phyloP scores from a whole-genome alignment of 1,140 invertebrate genomes.

The Mamestra configurata region DNA sequence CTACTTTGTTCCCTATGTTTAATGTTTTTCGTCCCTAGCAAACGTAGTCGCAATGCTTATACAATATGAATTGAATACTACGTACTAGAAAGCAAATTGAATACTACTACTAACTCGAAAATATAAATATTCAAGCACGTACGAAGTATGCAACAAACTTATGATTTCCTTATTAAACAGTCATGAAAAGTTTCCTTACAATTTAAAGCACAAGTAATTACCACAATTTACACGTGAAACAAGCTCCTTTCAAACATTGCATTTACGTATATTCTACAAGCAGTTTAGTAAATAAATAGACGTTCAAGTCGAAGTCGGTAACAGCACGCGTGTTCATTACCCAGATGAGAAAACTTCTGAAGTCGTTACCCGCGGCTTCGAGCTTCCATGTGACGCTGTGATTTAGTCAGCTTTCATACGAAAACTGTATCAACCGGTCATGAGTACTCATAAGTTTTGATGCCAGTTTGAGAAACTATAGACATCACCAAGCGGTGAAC shows the following conservation, averaged over 20 bases:
- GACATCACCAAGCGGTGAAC: constrained; percentile 9
- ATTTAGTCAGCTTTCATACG: constrained; percentile 22
- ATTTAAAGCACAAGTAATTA: no score
- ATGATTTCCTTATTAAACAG: no score
- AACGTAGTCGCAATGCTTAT: no score
- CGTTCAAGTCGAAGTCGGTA: background rate
- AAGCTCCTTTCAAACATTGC: background rate
- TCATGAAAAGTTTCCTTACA: no score
- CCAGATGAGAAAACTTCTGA: constrained; percentile 41
- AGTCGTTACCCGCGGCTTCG: constrained; percentile 35
- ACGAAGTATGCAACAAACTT: no score
- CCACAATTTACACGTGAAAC: no score
- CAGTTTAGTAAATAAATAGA: background rate
- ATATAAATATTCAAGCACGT: no score
- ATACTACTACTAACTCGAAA: no score
- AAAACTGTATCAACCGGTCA: constrained; percentile 7
- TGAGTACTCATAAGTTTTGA: background rate
- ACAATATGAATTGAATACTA: no score
- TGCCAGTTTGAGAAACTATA: constrained; percentile 8
- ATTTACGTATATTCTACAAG: background rate
- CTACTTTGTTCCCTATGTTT: no score
- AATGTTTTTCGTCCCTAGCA: no score
- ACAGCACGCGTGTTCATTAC: constrained; percentile 39
- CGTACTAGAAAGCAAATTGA: no score
- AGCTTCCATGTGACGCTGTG: constrained; percentile 24